Evolutionary conservation across 2,797 vertebrate species (phyloP).

Genomic region (Helicolenus hilgendorfi): DNA sequence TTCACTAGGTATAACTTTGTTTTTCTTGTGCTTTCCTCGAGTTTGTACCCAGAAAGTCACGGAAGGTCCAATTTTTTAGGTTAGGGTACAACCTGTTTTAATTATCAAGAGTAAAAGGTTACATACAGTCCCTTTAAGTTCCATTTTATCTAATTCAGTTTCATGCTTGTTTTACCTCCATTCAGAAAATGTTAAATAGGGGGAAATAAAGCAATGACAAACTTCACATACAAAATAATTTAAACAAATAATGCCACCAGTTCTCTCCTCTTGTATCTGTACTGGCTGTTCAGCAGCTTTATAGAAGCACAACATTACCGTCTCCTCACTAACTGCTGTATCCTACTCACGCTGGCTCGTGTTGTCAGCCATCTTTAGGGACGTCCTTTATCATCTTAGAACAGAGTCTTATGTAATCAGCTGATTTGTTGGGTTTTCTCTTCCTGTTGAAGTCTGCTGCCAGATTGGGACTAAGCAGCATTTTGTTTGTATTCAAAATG

Average conservation of each 20-base stretch:
- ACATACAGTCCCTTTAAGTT: neutral
- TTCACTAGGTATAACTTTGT: too few species aligned
- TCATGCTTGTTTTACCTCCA: neutral
- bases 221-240: neutral
- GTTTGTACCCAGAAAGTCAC: too few species aligned
- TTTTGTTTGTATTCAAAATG: neutral
- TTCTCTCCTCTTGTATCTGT: neutral
- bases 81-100: too few species aligned
- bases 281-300: neutral
- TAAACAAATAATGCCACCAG: neutral
- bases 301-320: neutral
- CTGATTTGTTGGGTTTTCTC: neutral
- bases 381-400: neutral
- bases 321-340: neutral
- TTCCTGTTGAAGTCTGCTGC: neutral
- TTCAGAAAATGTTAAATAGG: neutral
- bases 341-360: rapidly evolving
- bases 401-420: neutral
- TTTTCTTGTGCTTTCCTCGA: too few species aligned
- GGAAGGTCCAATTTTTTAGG: too few species aligned
- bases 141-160: neutral
- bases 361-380: neutral
- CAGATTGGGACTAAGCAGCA: neutral
- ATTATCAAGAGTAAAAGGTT: too few species aligned
- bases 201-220: neutral